These are phyloP conservation scores for Morpho deidamia DNA, from an alignment of 2,888 invertebrate genomes.

Conservation along the genomic window DNA sequence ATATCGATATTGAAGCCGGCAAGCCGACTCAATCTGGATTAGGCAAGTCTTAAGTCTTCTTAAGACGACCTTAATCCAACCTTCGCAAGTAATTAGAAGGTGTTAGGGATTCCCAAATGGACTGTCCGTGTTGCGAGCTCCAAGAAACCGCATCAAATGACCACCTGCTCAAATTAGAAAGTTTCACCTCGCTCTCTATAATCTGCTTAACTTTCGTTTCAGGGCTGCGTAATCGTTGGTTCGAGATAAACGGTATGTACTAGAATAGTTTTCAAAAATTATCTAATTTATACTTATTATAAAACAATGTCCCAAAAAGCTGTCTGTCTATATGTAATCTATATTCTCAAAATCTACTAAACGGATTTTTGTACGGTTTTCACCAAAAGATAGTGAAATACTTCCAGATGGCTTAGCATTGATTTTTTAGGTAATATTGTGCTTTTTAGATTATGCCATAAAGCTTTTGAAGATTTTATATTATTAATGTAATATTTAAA, in stretches of 20 bases:
- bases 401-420: no score
- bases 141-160: constrained; percentile 24
- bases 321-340: no score
- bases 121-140: constrained; percentile 28
- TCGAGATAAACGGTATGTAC: neutral
- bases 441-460: no score
- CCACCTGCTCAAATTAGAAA: constrained; percentile 9
- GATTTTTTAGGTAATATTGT: no score
- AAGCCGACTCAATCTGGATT: constrained; percentile 40
- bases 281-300: no score
- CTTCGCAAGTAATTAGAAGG: constrained; percentile 42
- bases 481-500: no score
- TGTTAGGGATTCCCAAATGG: constrained; percentile 35
- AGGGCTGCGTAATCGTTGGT: neutral
- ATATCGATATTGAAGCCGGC: constrained; percentile 1
- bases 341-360: no score
- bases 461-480: no score
- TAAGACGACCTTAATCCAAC: constrained; percentile 39
- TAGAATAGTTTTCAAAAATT: neutral
- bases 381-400: no score
- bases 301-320: no score
- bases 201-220: constrained; percentile 5
- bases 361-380: no score
- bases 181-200: neutral
- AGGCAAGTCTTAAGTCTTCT: constrained; percentile 44